Conservation (phyloP, 1,140 invertebrate genomes). For the Pteromalus puparum region DNA sequence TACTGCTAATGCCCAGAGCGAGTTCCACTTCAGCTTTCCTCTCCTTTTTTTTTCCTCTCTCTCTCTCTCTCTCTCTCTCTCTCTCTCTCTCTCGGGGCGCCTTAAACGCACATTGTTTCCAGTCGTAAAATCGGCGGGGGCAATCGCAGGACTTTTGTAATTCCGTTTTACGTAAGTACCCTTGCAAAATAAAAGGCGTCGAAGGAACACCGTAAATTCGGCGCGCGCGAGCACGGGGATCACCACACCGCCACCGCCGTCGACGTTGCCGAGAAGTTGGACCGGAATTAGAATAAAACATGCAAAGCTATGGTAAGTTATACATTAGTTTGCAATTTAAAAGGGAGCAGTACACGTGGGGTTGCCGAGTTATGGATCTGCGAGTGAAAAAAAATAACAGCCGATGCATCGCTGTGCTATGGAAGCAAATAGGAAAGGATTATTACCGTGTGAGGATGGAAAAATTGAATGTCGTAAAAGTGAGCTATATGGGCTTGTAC, state of each 20-base stretch:
- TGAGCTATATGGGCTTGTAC: not conserved
- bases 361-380: not conserved
- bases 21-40: conserved; percentile 2
- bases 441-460: not conserved
- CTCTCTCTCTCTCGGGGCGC: not conserved
- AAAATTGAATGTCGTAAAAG: not conserved
- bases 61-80: not conserved
- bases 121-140: conserved; percentile 39
- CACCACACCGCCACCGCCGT: not conserved
- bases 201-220: conserved; percentile 11
- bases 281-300: conserved; percentile 24
- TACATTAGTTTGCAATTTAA: conserved; percentile 25
- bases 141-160: conserved; percentile 34
- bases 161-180: conserved; percentile 34
- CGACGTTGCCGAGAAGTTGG: not conserved
- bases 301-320: conserved; percentile 24
- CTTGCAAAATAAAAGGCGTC: conserved; percentile 24
- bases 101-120: conserved; percentile 39
- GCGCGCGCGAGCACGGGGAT: not conserved
- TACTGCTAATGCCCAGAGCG: conserved; percentile 11
- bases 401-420: not conserved
- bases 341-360: not conserved
- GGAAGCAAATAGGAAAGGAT: not conserved
- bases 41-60: not conserved
- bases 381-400: no score